Conservation (phyloP, 2,113 vertebrate species). For the Colossoma macropomum region DNA sequence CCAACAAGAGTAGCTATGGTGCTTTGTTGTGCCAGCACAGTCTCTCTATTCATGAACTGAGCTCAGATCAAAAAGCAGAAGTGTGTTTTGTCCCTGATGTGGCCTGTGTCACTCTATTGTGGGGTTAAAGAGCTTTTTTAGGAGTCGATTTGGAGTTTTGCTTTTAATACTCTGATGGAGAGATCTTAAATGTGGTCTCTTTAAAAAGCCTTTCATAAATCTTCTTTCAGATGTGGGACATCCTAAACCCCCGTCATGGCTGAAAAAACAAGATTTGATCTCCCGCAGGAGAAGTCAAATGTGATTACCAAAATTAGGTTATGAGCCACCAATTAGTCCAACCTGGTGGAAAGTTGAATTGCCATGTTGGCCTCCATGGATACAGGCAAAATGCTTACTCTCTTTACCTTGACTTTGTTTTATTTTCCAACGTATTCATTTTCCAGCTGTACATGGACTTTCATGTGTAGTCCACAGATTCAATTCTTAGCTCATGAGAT, state of each 20-base stretch:
- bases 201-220: constrained; percentile 9
- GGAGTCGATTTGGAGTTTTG: constrained; percentile 25
- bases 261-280: constrained; percentile 68
- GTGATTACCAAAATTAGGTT: constrained; percentile 73
- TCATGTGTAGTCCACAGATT: neutral
- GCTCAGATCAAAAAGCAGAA: constrained; percentile 69
- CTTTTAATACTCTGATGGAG: constrained; percentile 4
- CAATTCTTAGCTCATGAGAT: neutral
- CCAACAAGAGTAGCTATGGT: constrained; percentile 66
- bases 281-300: constrained; percentile 72
- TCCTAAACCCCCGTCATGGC: constrained; percentile 49
- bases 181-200: constrained; percentile 6
- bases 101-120: constrained; percentile 40
- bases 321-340: constrained; percentile 64
- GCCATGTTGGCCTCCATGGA: neutral
- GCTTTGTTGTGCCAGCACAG: constrained; percentile 64
- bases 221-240: constrained; percentile 4
- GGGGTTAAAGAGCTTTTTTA: constrained; percentile 6
- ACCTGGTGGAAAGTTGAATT: constrained; percentile 19
- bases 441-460: neutral
- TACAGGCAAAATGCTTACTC: neutral
- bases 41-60: constrained; percentile 65
- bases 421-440: neutral
- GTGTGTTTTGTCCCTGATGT: constrained; percentile 50
- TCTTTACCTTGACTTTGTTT: neutral